Evolutionary conservation across 2,113 vertebrate species (phyloP), one percentile per base, ranked within the genome.

Genomic region (Dunckerocampus dactyliophorus): DNA sequence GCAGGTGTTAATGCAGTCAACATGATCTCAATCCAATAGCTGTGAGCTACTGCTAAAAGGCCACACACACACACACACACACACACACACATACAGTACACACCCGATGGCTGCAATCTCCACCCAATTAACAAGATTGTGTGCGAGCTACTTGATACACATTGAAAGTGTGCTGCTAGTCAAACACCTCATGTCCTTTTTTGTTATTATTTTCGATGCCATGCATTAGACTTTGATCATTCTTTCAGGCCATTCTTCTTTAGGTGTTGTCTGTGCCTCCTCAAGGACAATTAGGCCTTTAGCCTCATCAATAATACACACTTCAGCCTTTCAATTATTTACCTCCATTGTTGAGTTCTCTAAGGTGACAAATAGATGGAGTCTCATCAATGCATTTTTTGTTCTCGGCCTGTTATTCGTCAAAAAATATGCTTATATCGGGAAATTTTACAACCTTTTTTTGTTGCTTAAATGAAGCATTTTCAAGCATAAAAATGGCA

Each of bases 281-380:
- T 83, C 81, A 89, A 79, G 88, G 90, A 75, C 91, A 93, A 92
- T 95, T 90, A 90, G 76, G 83, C 79, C 83, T 71, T 87, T 85
- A 73, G 84, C 88, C 92, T 92, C 92, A 96, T 95, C 87, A 95
- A 94, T 94, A 93, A 95, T 95, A 94, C 91, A 98, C 92, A 71
- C 55, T 42, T 56, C 14, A 67, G 0, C 73, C 76, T 84, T 85
- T 98, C 93, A 96, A 97, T 97, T 94, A 96, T 97, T 95, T 87
- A 97, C 93, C 89, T 89, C 93, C 95, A 95, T 93, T 93, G 93
- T 92, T 93, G 92, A 91, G 92, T 87, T 92, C 31, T 34, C 31
- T 8, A 65, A 85, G 77, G 73, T 82, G 82, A 80, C 28, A 17
- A 68, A 79, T 39, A 64, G 76, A 82, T 85, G 51, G 39, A 69